These are phyloP conservation scores for Ectropis grisescens DNA, from an alignment of 1,140 invertebrate species.

Conservation along the genomic window DNA sequence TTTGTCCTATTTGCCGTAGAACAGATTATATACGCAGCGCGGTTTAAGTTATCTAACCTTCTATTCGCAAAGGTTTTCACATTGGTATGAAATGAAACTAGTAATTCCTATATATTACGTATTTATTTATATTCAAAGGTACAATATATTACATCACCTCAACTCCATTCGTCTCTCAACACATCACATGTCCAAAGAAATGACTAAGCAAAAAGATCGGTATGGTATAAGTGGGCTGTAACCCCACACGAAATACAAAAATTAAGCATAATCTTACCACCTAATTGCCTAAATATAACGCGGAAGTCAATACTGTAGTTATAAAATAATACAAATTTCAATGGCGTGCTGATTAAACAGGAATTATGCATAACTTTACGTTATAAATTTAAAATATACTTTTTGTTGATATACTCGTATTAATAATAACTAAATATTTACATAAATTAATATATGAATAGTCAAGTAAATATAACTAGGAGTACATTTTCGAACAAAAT, in stretches of 20 bases:
- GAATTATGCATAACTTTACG: slow-evolving; percentile 40
- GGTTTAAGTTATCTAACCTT: too few species aligned
- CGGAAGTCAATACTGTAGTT: slow-evolving; percentile 64
- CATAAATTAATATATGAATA: slow-evolving; percentile 7
- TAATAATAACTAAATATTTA: slow-evolving; percentile 11
- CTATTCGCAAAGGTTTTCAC: too few species aligned
- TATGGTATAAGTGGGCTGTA: slow-evolving; percentile 46
- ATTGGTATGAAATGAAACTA: slow-evolving; percentile 44
- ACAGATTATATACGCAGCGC: too few species aligned
- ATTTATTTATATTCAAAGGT: slow-evolving; percentile 70
- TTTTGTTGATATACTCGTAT: slow-evolving; percentile 11
- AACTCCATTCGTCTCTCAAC: slow-evolving; percentile 44
- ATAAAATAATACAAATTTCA: slow-evolving; percentile 53
- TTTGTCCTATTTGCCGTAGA: too few species aligned
- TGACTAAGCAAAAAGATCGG: slow-evolving; percentile 59
- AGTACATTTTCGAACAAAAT: slow-evolving; percentile 2
- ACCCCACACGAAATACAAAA: slow-evolving; percentile 60
- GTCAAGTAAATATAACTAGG: slow-evolving; percentile 1
- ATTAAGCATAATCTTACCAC: slow-evolving; percentile 57
- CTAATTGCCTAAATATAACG: slow-evolving; percentile 51
- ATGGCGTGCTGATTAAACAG: slow-evolving; percentile 51
- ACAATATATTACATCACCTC: slow-evolving; percentile 68
- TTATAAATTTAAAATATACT: slow-evolving; percentile 5
- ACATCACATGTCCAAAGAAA: slow-evolving; percentile 44
- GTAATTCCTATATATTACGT: slow-evolving; percentile 62